phyloP scores from a whole-genome alignment of 2,113 vertebrate genomes.

The Hemiprocne comata region DNA sequence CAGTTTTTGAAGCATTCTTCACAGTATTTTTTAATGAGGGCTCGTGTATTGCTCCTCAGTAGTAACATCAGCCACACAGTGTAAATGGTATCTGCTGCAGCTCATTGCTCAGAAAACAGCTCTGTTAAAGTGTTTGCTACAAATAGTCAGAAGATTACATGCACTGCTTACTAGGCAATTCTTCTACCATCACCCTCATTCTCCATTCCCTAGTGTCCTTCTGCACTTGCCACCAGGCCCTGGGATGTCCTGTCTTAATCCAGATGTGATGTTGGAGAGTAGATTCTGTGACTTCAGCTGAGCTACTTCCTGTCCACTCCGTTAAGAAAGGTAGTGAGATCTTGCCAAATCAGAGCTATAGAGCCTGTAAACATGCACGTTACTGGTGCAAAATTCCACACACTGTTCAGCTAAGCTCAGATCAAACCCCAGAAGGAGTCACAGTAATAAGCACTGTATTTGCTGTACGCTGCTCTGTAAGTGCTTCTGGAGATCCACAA shows the following conservation, averaged over 20 bases:
- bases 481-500: not conserved
- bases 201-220: not conserved
- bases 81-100: not conserved
- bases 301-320: not conserved
- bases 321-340: not conserved
- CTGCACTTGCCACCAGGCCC: not conserved
- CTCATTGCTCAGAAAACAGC: not conserved
- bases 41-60: not conserved
- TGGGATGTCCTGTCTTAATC: accelerated
- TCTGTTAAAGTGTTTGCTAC: not conserved
- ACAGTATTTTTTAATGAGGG: not conserved
- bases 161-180: not conserved
- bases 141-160: not conserved
- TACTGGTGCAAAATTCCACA: not conserved
- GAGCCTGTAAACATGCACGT: not conserved
- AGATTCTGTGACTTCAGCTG: not conserved
- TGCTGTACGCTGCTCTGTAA: not conserved
- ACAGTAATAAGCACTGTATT: not conserved
- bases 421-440: not conserved
- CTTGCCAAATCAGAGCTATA: not conserved
- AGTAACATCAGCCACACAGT: not conserved
- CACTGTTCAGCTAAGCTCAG: not conserved
- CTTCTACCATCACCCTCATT: not conserved
- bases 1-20: not conserved
- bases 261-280: accelerated